phyloP scores from a whole-genome alignment of 2,113 vertebrate species.

The Embiotoca jacksoni region DNA sequence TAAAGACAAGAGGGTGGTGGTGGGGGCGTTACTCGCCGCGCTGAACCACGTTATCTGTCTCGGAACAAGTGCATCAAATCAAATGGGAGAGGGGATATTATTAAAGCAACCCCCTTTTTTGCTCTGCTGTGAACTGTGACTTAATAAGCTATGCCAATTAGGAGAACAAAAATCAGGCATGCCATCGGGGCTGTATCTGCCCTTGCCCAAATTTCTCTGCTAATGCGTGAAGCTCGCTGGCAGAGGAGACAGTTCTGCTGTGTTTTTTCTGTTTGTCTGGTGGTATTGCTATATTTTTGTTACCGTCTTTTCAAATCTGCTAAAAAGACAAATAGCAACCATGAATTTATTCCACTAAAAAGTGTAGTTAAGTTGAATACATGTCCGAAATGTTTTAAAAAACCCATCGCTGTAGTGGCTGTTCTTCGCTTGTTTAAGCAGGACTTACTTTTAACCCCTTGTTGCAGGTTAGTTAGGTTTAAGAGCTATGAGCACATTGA shows the following conservation, averaged over 20 bases:
- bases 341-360: too few relatives aligned
- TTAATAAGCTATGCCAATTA: constrained; percentile 85
- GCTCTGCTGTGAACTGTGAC: constrained; percentile 78
- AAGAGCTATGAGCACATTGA: too few relatives aligned
- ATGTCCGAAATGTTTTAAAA: too few relatives aligned
- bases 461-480: too few relatives aligned
- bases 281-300: too few relatives aligned
- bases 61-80: constrained; percentile 80
- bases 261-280: constrained; percentile 50
- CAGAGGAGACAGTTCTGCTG: constrained; percentile 32
- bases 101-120: constrained; percentile 74
- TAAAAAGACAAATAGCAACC: too few relatives aligned
- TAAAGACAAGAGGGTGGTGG: constrained; percentile 78
- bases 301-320: too few relatives aligned
- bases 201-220: constrained; percentile 71
- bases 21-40: constrained; percentile 61
- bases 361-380: too few relatives aligned
- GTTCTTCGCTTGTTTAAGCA: too few relatives aligned
- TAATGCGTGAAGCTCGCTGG: constrained; percentile 71
- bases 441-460: too few relatives aligned
- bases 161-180: constrained; percentile 79
- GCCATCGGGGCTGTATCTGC: constrained; percentile 75
- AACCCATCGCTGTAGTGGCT: too few relatives aligned
- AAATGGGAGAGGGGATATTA: constrained; percentile 78
- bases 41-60: constrained; percentile 76